Base-by-base conservation (phyloP, 2,888 invertebrate species). In the Caenorhabditis uteleia region DNA sequence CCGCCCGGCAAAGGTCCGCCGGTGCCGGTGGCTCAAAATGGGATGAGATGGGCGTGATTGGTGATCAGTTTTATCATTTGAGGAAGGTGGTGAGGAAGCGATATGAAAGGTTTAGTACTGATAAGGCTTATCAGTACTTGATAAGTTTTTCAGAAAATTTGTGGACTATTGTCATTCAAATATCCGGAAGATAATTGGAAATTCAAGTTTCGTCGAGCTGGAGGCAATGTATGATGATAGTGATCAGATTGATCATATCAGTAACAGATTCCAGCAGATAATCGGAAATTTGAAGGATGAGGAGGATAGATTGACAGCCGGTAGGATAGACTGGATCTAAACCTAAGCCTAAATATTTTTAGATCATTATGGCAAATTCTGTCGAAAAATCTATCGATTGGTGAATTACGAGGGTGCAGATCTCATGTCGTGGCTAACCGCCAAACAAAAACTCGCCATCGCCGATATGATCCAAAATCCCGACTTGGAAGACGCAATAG, bases 361-460 rank as follows among this genome's bases (percentile, higher is more conserved):
- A 74, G 76, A 72, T 38, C 72, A 69, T 21, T 76, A 76, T 36
- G 76, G 72, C 3, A 59, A 62, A 18, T 74, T 76, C 42, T 76
- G 76, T 50, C 56, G 68, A 8, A 76, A 74, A 50, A 69, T 76
- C 33, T 74, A 67, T 34, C 65, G 76, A n/a, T 48, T 76, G 8
- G 57, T 72, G 1, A 54, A 68, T 10, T 67, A 70, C 29, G 70
- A 76, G 31, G 70, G 70, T 14, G 60, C 58, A 10, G 66, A 66
- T 34, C 36, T 76, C 3, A 67, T 69, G 46, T 58, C 67, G 18
- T 76, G 76, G 76, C 38, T 76, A 26, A 61, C 36, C 14, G 43
- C 42, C 10, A 29, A 38, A 3, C 74, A 76, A 46, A 68, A 62
- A 36, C 39, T 60, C 18, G 39, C 54, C 45, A 51, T 74, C 6